Conservation (phyloP, 2,113 vertebrate genomes). For the Myanophis thanlyinensis region DNA sequence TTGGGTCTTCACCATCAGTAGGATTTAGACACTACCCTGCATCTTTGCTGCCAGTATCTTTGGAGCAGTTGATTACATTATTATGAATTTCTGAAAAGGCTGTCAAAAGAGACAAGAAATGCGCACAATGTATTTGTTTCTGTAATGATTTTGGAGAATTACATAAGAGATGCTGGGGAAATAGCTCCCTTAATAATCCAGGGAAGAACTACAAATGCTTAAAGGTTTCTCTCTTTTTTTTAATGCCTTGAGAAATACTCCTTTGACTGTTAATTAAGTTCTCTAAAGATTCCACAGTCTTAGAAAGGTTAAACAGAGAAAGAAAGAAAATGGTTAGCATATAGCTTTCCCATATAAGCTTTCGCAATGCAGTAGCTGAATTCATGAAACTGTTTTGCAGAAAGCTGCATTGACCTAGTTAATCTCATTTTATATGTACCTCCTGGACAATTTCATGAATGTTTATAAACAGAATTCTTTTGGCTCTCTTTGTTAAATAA, state of each 20-base stretch:
- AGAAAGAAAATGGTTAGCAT: neutral
- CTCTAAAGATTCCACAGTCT: conserved; percentile 26
- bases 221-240: neutral
- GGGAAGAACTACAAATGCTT: conserved; percentile 22
- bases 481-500: conserved; percentile 44
- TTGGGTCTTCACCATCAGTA: neutral
- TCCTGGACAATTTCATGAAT: conserved; percentile 40
- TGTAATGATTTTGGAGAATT: accelerated
- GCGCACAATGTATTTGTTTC: neutral
- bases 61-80: neutral
- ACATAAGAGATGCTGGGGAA: neutral
- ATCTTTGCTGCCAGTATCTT: neutral
- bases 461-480: conserved; percentile 42
- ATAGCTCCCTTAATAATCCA: neutral
- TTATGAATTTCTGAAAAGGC: too few species aligned
- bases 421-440: conserved; percentile 41
- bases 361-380: conserved; percentile 11
- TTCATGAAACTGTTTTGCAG: neutral
- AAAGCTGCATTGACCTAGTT: conserved; percentile 56
- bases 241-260: neutral
- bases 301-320: conserved; percentile 13
- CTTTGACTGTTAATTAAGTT: conserved; percentile 18
- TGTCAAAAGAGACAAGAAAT: neutral
- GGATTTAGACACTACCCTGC: neutral
- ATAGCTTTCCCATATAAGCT: neutral